phyloP scores from a whole-genome alignment of 2,797 vertebrate genomes.

The Xiphophorus birchmanni region DNA sequence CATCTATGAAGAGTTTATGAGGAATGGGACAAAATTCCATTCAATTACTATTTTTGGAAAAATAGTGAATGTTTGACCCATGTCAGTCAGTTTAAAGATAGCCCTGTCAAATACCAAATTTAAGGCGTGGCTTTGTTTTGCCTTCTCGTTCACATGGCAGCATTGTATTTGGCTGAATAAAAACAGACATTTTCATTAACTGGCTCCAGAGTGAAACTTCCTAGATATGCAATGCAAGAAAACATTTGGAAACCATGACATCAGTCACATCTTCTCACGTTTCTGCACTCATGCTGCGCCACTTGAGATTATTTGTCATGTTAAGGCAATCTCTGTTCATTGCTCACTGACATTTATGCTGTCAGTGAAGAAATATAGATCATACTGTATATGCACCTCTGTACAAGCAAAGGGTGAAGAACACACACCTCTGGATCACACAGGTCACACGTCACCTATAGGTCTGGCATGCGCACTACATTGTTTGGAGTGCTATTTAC shows the following conservation, averaged over 20 bases:
- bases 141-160: background rate
- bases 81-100: background rate
- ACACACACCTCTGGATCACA: background rate
- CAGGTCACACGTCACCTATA: background rate
- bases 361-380: background rate
- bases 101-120: background rate
- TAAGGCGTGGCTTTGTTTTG: background rate
- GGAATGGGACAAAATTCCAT: background rate
- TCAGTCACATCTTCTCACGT: background rate
- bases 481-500: background rate
- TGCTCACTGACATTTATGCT: background rate
- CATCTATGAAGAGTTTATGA: background rate
- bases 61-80: background rate
- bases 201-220: background rate
- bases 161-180: background rate
- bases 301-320: background rate
- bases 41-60: too few relatives aligned
- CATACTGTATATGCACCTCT: background rate
- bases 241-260: background rate
- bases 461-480: background rate
- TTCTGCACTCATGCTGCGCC: background rate
- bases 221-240: background rate
- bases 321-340: background rate
- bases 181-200: background rate
- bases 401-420: background rate